These are phyloP conservation scores for Hippocampus abdominalis DNA, from an alignment of 2,113 vertebrate genomes.

Conservation along the genomic window DNA sequence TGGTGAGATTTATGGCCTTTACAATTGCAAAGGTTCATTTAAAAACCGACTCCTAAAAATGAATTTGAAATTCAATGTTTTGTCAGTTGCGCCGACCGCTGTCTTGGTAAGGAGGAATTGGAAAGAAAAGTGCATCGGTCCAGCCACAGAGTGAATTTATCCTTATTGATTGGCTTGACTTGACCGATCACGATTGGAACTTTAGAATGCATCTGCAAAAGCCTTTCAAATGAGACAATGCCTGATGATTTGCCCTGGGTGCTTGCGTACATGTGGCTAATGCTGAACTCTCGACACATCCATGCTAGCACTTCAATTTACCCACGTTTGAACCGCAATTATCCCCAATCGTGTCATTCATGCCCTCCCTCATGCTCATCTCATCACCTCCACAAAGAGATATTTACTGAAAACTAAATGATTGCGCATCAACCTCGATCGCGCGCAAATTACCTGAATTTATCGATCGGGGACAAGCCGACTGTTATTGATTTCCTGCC, in stretches of 20 bases:
- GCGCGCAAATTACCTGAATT: conserved; percentile 40
- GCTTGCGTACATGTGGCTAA: conserved; percentile 20
- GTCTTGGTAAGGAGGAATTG: no score
- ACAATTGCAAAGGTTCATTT: no score
- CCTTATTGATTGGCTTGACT: conserved; percentile 53
- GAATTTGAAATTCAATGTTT: neutral
- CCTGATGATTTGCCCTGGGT: conserved; percentile 30
- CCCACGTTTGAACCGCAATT: conserved; percentile 31
- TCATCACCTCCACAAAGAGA: neutral
- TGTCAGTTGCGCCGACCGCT: no score
- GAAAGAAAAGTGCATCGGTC: neutral
- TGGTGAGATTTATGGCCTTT: no score
- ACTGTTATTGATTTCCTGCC: conserved; percentile 51
- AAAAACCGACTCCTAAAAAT: no score
- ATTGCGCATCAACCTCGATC: conserved; percentile 11
- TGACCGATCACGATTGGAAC: conserved; percentile 63
- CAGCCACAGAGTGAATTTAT: neutral
- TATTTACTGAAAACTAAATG: conserved; percentile 13
- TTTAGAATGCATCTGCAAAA: conserved; percentile 57
- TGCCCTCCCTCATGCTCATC: conserved; percentile 16
- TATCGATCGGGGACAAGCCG: conserved; percentile 36
- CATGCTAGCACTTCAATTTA: conserved; percentile 44
- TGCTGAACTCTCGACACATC: conserved; percentile 49
- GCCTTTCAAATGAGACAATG: conserved; percentile 61
- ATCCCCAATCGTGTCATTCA: conserved; percentile 37